A percentile compares a stretch with the other conserved stretches of the same genome.
These are phyloP conservation scores for Eupithecia abbreviata DNA, from an alignment of 2,888 invertebrate species.

Conservation along the genomic window DNA sequence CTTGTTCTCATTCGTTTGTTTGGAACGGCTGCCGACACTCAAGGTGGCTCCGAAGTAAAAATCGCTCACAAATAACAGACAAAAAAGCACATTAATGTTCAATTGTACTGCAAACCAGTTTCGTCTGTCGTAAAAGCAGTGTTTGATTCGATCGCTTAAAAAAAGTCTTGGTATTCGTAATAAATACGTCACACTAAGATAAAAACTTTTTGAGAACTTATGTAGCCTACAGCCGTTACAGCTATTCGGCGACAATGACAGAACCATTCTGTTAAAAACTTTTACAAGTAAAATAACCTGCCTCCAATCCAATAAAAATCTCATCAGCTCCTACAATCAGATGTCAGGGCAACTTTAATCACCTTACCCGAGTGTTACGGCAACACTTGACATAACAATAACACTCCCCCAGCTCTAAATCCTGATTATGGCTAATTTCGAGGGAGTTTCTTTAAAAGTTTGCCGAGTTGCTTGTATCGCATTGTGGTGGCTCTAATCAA, in stretches of 20 bases:
- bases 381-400: conserved; percentile 36
- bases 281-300: conserved; percentile 12
- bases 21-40: too few relatives aligned
- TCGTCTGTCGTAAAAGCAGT: too few relatives aligned
- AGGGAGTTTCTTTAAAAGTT: conserved; percentile 56
- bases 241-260: background rate
- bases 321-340: conserved; percentile 26
- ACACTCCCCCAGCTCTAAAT: conserved; percentile 38
- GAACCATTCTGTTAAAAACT: conserved; percentile 25
- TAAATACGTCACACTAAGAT: too few relatives aligned
- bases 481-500: conserved; percentile 69
- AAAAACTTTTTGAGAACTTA: too few relatives aligned
- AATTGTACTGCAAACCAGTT: too few relatives aligned
- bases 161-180: too few relatives aligned
- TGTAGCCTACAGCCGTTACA: too few relatives aligned
- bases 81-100: too few relatives aligned
- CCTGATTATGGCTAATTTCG: conserved; percentile 41
- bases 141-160: too few relatives aligned
- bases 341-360: conserved; percentile 24
- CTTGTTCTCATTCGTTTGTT: too few relatives aligned
- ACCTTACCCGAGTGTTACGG: conserved; percentile 26
- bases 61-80: too few relatives aligned
- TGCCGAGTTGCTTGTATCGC: conserved; percentile 55
- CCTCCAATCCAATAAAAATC: conserved; percentile 26
- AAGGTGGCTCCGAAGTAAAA: too few relatives aligned